phyloP scores from a whole-genome alignment of 2,113 vertebrate genomes.

The Alces alces region DNA sequence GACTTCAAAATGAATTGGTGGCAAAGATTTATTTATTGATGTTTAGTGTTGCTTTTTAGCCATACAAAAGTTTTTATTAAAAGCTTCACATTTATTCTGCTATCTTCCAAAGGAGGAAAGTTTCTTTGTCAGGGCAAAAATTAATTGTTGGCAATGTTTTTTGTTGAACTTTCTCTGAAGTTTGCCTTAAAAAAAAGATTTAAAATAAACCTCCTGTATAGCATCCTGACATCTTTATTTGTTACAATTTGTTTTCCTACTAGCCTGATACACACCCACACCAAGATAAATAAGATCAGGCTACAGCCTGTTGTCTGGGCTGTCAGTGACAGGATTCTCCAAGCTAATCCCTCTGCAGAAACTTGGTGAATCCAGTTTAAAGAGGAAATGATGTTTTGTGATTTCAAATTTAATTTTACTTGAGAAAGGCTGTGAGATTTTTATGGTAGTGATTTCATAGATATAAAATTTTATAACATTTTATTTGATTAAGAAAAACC shows the following conservation, averaged over 20 bases:
- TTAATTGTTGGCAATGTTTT: not conserved
- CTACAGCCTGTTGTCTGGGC: not conserved
- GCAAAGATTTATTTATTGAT: not conserved
- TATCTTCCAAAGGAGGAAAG: not conserved
- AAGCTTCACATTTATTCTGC: conserved; percentile 34
- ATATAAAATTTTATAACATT: not conserved
- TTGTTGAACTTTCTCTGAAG: not conserved
- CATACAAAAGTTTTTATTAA: conserved; percentile 22
- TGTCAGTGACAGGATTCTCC: not conserved
- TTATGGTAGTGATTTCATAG: not conserved
- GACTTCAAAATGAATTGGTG: not conserved
- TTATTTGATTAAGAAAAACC: conserved; percentile 4
- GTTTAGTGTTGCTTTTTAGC: conserved; percentile 11
- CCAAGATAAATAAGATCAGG: not conserved
- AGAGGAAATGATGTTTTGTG: not conserved
- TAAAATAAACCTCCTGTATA: not conserved
- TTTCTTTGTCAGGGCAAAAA: conserved; percentile 18
- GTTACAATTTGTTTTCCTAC: conserved; percentile 28
- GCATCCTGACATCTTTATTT: conserved; percentile 42
- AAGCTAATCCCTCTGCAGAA: not conserved
- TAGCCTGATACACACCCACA: not conserved
- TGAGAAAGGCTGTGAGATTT: not conserved
- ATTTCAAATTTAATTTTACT: conserved; percentile 19
- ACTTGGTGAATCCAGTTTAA: not conserved
- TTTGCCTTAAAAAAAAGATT: conserved; percentile 37